Base-by-base conservation (phyloP, 1,140 invertebrate genomes). In the Leptinotarsa undecemlineata region DNA sequence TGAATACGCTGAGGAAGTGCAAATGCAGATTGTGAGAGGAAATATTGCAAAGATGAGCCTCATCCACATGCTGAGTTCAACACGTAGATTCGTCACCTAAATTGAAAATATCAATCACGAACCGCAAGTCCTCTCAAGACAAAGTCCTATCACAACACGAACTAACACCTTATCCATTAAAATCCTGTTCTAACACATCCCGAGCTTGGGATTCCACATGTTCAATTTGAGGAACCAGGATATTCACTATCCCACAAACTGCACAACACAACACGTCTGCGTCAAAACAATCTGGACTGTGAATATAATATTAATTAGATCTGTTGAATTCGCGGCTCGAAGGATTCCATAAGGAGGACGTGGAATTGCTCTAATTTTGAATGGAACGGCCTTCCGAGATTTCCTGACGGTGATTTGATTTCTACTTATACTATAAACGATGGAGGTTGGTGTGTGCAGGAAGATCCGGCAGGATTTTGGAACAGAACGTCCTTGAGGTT, bases 261-360 rank as follows among this genome's bases (percentile, higher is more conserved):
- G 60, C 21, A 62, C 60, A 21, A n/a, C 21, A 62, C 21, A 62
- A 62, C 60, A 62, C 60, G 21, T 62, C 21, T 62, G 33, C 66
- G 66, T 68, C 66, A 68, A 23, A 68, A 68, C 66, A 68, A 68
- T 68, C 66, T 19, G 66, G 66, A 68, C 42, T 42, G 20, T 42
- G 66, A 23, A 68, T 68, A 68, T 68, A n/a, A 68, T 68, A 33
- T 42, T 68, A 23, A 68, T 68, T 68, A 68, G 33, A 62, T 21
- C 60, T 62, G 21, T 62, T 3, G 21, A 19, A 62, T 62, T 62
- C 60, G 11, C 60, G 60, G n/a, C 60, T 62, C 60, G 60, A 62
- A 62, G 21, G n/a, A n/a, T 21, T 19, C 60, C 21, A n/a, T 19
- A 62, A n/a, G 21, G 21, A 62, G 60, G 21, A 62, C 60, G 21